Conservation (phyloP, 2,797 vertebrate species). For the Enteromius trimaculatus region DNA sequence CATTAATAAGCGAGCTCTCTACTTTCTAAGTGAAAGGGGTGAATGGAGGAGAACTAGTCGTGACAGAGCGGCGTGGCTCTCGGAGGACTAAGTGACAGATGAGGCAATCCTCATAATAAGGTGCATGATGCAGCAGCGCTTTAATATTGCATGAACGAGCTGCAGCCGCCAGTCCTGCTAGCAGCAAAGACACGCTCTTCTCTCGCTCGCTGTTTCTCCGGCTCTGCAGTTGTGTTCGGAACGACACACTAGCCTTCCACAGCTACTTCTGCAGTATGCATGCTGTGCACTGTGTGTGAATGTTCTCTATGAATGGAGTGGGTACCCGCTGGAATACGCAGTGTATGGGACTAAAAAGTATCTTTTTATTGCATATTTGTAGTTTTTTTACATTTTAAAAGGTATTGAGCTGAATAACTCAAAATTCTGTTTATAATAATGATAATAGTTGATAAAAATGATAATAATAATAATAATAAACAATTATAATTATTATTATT, state of each 20-base stretch:
- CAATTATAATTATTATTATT: no score
- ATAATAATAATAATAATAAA: no score
- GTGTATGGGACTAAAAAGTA: neutral
- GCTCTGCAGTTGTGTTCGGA: neutral
- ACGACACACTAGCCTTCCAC: neutral
- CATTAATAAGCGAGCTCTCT: slow-evolving; percentile 28
- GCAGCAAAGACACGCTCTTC: slow-evolving; percentile 13
- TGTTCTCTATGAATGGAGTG: neutral
- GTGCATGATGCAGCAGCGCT: slow-evolving; percentile 51
- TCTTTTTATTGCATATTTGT: neutral
- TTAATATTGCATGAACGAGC: slow-evolving; percentile 56
- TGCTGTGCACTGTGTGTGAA: neutral
- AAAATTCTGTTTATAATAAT: neutral
- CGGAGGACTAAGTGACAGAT: slow-evolving; percentile 53
- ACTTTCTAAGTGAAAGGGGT: slow-evolving; percentile 16
- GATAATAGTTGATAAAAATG: no score
- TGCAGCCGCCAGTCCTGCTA: slow-evolving; percentile 32
- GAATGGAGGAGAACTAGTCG: slow-evolving; percentile 32
- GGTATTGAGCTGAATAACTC: neutral
- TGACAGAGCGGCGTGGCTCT: slow-evolving; percentile 11
- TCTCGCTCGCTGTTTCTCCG: neutral
- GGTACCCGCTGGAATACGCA: neutral
- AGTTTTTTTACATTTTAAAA: neutral
- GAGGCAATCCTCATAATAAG: slow-evolving; percentile 57
- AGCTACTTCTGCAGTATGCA: neutral